Base-by-base conservation (phyloP, 2,888 invertebrate species). In the Ecliptopera silaceata region DNA sequence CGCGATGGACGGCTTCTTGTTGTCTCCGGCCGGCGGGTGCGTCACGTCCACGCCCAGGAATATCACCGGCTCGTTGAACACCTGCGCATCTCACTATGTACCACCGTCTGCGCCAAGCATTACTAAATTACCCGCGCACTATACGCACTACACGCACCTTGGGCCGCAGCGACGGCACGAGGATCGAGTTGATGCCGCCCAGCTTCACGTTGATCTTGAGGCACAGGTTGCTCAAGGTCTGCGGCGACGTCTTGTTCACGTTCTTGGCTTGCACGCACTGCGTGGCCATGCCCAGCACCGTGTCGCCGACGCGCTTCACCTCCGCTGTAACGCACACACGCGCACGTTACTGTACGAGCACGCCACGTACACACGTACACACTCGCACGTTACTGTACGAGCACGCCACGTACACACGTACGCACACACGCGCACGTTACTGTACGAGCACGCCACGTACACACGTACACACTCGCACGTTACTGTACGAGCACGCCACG, bases 211-310 rank as follows among this genome's bases (percentile, higher is more conserved):
- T 99, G 80, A 99, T 99, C 92, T 99, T 99, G 71, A 99, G 94
- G 89, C 99, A 99, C 65, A 99, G 93, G 92, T 99, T 99, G 74
- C 99, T 99, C 64, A 99, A 93, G 4, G 99, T 99, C 92, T 99
- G 99, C 15, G 99, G 99, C 29, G 99, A 99, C 3, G 99, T 99
- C 91, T 99, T 99, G 92, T 99, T 99, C 41, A 99, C 99, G 88
- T 99, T 99, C 92, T 99, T 99, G 10, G 99, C 98, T 88, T 99
- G 99, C 68, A 99, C 99, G 92, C 99, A 99, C 91, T 99, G 99
- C 34, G 99, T 99, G 64, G 99, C 99, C 96, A 99, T 97, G 61
- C 99, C 99, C 66, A 99, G 93, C 51, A 99, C 97, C 11, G 99
- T 99, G 91, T 99, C 99, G 62, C 99, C 99, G 32, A 99, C 99